Percentiles rank a stretch among this genome's conserved stretches.
phyloP scores from a whole-genome alignment of 2,888 invertebrate genomes.

The Aphidoletes aphidimyza region DNA sequence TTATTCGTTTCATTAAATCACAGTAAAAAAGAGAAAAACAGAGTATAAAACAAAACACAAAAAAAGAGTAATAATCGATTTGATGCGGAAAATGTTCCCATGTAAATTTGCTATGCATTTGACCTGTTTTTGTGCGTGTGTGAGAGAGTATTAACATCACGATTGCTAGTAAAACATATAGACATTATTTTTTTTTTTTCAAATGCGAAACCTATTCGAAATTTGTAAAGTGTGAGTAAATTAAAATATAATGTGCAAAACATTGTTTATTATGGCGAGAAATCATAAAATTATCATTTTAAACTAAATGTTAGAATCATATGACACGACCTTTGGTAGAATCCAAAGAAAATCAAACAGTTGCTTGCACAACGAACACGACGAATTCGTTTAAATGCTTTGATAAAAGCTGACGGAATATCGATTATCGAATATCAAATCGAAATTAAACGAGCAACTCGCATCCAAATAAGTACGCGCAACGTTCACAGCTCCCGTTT shows the following conservation, averaged over 20 bases:
- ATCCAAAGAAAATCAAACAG: background rate
- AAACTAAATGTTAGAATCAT: background rate
- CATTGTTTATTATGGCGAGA: background rate
- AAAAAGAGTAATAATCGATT: slow-evolving; percentile 20
- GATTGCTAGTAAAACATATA: background rate
- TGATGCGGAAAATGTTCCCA: slow-evolving; percentile 3
- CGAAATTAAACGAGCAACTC: no score
- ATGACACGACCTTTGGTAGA: background rate
- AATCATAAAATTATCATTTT: background rate
- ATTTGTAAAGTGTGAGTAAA: background rate
- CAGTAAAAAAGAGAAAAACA: background rate
- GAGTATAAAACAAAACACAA: background rate
- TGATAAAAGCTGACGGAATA: no score
- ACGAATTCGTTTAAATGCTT: background rate
- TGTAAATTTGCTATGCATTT: background rate
- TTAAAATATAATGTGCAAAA: background rate
- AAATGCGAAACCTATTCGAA: background rate
- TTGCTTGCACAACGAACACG: background rate
- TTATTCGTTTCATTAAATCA: background rate
- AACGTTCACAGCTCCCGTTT: background rate
- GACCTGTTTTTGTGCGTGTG: background rate
- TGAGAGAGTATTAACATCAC: background rate
- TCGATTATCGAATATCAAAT: no score
- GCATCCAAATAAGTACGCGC: background rate
- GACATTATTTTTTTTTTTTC: background rate